Base-by-base conservation (phyloP, 2,888 invertebrate species). In the Syrphus vitripennis region DNA sequence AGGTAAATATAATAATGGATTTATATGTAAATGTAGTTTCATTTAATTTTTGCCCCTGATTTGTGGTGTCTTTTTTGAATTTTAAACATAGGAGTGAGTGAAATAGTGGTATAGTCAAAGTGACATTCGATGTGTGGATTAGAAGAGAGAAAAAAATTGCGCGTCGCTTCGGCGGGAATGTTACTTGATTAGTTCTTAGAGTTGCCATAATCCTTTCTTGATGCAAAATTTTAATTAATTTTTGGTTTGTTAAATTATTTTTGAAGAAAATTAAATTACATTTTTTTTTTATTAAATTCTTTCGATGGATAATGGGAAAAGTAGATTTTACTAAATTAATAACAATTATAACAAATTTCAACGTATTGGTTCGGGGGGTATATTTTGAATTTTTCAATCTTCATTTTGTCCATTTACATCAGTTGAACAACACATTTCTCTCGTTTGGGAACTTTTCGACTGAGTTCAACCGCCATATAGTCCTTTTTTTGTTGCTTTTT, bases 111-210 rank as follows among this genome's bases (percentile, higher is more conserved):
- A 29, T 82, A 45, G 42, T 70, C 26, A 78, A 78, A 70, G 57
- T 86, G 82, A 86, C 86, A 86, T 78, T 82, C 72, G 26, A 12
- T 57, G 34, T 50, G 10, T 19, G 65, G 16, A 29, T 10, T 55
- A 74, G 77, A 86, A 40, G 63, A 83, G 83, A 24, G 31, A 45
- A 26, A 75, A 53, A 57, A 75, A 78, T 79, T 81, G 84, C 74
- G 87, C 88, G 88, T 88, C 88, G 82, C 87, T 89, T 88, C 90
- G 90, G 90, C 90, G 90, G 90, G 90, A 90, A 90, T 82, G 77
- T 82, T 82, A 59, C 72, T 82, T 74, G 77, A 84, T 82, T 74
- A 82, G 40, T 69, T 50, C 21, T 21, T 40, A 82, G 86, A 78
- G 86, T 82, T 86, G 82, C 86, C 86, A 82, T 55, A 7, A n/a